Base-by-base conservation (phyloP, 2,888 invertebrate genomes). In the Melikaiella ostensackeni region DNA sequence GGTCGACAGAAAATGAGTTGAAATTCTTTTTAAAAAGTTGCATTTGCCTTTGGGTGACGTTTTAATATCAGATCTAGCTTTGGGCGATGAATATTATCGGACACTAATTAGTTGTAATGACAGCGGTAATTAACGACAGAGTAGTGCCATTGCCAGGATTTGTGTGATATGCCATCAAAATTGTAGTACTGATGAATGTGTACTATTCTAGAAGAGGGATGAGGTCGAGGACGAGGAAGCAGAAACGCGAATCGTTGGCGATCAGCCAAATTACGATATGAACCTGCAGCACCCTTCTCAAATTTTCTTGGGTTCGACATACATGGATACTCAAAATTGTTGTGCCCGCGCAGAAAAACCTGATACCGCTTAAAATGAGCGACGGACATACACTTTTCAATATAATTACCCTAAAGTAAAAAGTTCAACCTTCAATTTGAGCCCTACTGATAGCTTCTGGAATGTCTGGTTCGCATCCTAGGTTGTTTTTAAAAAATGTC, bases 261-360 rank as follows among this genome's bases (percentile, higher is more conserved):
- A 63, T 62, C 42, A 46, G 86, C 85, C 85, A 86, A 77, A 21
- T 35, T 50, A 75, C 77, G 77, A 84, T 83, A 79, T 86, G 81
- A 84, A 86, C 82, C 82, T 85, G 84, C 77, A 50, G n/a, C 27
- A 50, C 50, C n/a, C 42, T 70, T 70, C 30, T 50, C n/a, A 24
- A 30, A 42, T 70, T 70, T 27, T 55, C 30, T 63, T 30, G n/a
- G 7, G n/a, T n/a, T n/a, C n/a, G n/a, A 19, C 16, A 61, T 30
- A 27, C 30, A 61, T 30, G n/a, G n/a, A n/a, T n/a, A n/a, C n/a
- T n/a, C n/a, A n/a, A n/a, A n/a, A n/a, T n/a, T n/a, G n/a, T n/a
- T n/a, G n/a, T n/a, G n/a, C n/a, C n/a, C n/a, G n/a, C n/a, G n/a
- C n/a, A n/a, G n/a, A n/a, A n/a, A n/a, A n/a, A n/a, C n/a, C n/a